phyloP scores from a whole-genome alignment of 2,888 invertebrate genomes.

The Pandemis corylana region DNA sequence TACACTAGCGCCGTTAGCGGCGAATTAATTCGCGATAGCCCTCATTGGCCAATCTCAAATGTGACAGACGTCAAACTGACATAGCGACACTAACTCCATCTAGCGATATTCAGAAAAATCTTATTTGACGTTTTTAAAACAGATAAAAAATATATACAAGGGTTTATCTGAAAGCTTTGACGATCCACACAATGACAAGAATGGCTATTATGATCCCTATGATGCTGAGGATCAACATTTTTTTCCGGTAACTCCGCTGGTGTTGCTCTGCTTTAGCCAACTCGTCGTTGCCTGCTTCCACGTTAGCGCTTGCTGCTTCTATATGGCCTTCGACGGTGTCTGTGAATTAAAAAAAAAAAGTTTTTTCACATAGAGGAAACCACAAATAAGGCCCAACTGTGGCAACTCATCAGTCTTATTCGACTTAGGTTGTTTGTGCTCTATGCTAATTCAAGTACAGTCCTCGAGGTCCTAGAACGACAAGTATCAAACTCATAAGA shows the following conservation, averaged over 20 bases:
- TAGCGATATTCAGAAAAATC: background rate
- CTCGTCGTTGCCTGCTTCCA: conserved; percentile 92
- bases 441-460: too few relatives aligned
- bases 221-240: conserved; percentile 88
- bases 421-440: too few relatives aligned
- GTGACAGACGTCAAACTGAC: background rate
- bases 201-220: conserved; percentile 88
- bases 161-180: conserved; percentile 83
- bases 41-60: background rate
- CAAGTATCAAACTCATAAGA: too few relatives aligned
- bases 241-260: conserved; percentile 89
- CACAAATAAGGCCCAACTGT: too few relatives aligned
- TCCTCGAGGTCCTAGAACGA: too few relatives aligned
- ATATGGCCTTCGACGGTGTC: conserved; percentile 94
- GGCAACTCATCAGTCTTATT: too few relatives aligned
- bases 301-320: conserved; percentile 89
- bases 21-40: too few relatives aligned
- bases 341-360: conserved; percentile 61
- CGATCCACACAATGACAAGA: conserved; percentile 88
- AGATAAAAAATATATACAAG: conserved; percentile 6
- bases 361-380: background rate
- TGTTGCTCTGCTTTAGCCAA: conserved; percentile 92
- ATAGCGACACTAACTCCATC: background rate
- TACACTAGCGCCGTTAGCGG: too few relatives aligned
- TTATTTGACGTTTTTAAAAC: background rate